Conservation (phyloP, 2,888 invertebrate genomes). For the Galerucella calmariensis region DNA sequence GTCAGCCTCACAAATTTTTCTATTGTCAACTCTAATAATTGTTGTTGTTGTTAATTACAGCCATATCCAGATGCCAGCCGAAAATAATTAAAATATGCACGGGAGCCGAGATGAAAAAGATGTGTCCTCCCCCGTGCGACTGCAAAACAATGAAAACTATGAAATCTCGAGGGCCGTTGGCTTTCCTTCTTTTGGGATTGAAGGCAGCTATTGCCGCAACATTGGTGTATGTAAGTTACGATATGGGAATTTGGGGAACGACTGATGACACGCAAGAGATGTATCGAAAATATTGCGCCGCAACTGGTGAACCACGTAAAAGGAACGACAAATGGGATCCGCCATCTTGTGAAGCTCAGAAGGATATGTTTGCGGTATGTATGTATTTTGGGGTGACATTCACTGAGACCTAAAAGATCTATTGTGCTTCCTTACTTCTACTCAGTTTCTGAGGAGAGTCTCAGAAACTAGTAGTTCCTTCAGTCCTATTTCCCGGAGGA, state of each 20-base stretch:
- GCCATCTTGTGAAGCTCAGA: conserved; percentile 54
- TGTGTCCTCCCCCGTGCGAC: conserved; percentile 58
- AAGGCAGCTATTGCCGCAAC: conserved; percentile 61
- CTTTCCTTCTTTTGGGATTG: conserved; percentile 53
- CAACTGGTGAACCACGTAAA: conserved; percentile 40
- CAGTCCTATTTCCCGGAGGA: too few species aligned
- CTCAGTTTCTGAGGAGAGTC: too few species aligned
- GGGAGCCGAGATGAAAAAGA: conserved; percentile 59
- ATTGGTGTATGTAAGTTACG: conserved; percentile 62
- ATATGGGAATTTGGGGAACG: conserved; percentile 65
- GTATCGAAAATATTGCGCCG: conserved; percentile 55
- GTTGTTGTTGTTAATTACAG: conserved; percentile 37
- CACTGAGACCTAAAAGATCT: too few species aligned
- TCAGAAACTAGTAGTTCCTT: too few species aligned
- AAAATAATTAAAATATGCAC: conserved; percentile 63
- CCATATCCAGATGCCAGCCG: conserved; percentile 50
- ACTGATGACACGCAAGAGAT: conserved; percentile 61
- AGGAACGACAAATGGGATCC: conserved; percentile 47
- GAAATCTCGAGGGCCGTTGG: conserved; percentile 17
- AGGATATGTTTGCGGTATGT: conserved; percentile 52
- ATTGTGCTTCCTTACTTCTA: too few species aligned
- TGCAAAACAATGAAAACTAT: conserved; percentile 45
- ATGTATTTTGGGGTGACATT: too few species aligned
- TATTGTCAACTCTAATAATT: not conserved
- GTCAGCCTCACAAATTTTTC: too few species aligned